Conservation (phyloP, 2,888 invertebrate genomes). For the Volucella inflata region DNA sequence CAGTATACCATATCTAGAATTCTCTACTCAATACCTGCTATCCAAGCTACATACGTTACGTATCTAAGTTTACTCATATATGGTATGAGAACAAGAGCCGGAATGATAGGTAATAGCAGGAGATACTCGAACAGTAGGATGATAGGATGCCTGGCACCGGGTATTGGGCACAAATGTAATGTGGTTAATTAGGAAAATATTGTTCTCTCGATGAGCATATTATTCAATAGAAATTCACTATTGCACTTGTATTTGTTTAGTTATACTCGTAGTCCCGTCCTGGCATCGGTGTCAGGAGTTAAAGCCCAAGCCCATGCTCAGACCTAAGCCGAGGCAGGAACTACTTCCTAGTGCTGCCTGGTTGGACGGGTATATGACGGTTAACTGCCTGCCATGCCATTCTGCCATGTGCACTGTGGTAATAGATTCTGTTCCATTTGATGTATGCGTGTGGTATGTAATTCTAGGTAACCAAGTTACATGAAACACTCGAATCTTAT, state of each 20-base stretch:
- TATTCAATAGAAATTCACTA: slow-evolving; percentile 71
- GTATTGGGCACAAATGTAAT: slow-evolving; percentile 76
- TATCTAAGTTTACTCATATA: too few species aligned
- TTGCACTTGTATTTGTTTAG: slow-evolving; percentile 65
- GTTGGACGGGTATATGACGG: too few species aligned
- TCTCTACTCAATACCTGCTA: too few species aligned
- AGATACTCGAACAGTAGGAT: slow-evolving; percentile 7
- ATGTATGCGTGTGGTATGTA: slow-evolving; percentile 45
- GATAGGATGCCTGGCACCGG: slow-evolving; percentile 57
- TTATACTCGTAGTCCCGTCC: slow-evolving; percentile 20
- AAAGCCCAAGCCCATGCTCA: too few species aligned
- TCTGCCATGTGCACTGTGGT: slow-evolving; percentile 29
- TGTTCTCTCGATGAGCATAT: slow-evolving; percentile 77
- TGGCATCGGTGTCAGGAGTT: slow-evolving; percentile 6
- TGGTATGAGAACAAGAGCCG: not conserved
- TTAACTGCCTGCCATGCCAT: not conserved
- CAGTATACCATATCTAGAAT: too few species aligned
- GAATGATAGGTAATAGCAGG: slow-evolving; percentile 64
- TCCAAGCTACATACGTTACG: too few species aligned
- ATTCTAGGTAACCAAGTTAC: slow-evolving; percentile 49
- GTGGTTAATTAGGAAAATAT: slow-evolving; percentile 79
- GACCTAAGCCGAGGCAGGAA: not conserved
- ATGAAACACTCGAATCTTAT: slow-evolving; percentile 19
- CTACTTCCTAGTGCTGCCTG: not conserved
- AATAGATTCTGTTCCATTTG: slow-evolving; percentile 49